Conservation (phyloP, 2,113 vertebrate species). For the Nesoenas mayeri region DNA sequence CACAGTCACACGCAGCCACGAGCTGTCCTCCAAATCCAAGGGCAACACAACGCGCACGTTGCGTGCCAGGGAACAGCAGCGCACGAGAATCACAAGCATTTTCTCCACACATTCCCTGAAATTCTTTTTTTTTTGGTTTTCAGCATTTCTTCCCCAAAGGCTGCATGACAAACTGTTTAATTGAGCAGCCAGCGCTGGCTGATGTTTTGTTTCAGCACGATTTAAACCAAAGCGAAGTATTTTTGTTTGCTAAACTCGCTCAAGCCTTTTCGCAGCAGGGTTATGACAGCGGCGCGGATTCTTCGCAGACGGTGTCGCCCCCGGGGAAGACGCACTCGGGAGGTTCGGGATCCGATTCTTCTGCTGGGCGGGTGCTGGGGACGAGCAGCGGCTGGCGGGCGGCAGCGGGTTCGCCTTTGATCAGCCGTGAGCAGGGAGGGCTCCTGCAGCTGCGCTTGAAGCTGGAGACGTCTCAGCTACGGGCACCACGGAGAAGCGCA, state of each 20-base stretch:
- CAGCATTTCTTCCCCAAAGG: not conserved
- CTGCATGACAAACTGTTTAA: not conserved
- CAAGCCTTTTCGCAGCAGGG: not conserved
- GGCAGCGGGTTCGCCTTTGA: slow-evolving; percentile 27
- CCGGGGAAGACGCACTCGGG: not conserved
- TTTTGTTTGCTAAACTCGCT: not conserved
- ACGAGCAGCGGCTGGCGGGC: not conserved
- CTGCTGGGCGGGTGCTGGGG: not conserved
- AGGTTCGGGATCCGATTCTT: not conserved
- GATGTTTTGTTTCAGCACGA: not conserved
- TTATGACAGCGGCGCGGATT: not conserved
- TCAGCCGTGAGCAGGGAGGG: not conserved
- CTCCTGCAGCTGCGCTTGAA: slow-evolving; percentile 30
- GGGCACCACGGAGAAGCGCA: not conserved
- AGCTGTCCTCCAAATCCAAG: not conserved
- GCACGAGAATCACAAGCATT: accelerated
- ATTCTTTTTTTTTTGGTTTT: not conserved
- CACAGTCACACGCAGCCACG: accelerated
- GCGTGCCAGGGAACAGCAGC: too few species aligned
- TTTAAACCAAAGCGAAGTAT: not conserved
- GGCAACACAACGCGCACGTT: accelerated
- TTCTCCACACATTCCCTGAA: not conserved
- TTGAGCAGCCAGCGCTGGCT: not conserved
- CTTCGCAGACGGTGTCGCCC: not conserved
- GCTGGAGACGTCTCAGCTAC: not conserved